Conservation (phyloP, 2,113 vertebrate genomes). For the Sorex fumeus region DNA sequence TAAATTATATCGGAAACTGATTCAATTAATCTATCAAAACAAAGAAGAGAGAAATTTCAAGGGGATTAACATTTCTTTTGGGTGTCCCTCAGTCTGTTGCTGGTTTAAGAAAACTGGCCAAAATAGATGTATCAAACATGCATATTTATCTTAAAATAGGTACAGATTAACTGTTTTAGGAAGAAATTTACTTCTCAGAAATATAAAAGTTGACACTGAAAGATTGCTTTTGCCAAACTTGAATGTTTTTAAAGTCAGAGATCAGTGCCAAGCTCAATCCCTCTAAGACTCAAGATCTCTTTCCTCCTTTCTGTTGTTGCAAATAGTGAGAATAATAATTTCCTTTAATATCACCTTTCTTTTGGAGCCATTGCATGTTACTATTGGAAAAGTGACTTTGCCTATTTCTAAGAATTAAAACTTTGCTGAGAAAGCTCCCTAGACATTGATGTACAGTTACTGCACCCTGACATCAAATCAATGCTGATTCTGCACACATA, state of each 20-base stretch:
- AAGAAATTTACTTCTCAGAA: conserved; percentile 76
- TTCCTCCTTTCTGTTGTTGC: conserved; percentile 43
- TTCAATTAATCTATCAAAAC: conserved; percentile 54
- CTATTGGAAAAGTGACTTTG: conserved; percentile 11
- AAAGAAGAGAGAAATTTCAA: conserved; percentile 24
- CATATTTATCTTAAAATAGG: conserved; percentile 53
- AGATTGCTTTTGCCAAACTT: conserved; percentile 57
- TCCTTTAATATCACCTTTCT: conserved; percentile 52
- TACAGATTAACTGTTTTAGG: conserved; percentile 67
- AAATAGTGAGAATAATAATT: conserved; percentile 65
- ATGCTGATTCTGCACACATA: not conserved
- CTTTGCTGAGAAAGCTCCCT: conserved; percentile 43
- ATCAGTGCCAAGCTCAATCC: conserved; percentile 60
- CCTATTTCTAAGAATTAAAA: conserved; percentile 46
- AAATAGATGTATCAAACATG: conserved; percentile 24
- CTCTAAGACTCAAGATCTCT: conserved; percentile 37
- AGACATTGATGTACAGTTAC: too few relatives aligned
- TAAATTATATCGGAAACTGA: not conserved
- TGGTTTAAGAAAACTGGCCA: conserved; percentile 57
- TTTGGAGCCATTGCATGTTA: not conserved
- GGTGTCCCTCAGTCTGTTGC: not conserved
- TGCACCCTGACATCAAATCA: not conserved
- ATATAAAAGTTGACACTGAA: conserved; percentile 69
- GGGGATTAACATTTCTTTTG: conserved; percentile 56
- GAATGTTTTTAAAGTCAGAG: conserved; percentile 63